A percentile compares a stretch with the other conserved stretches of the same genome.
Evolutionary conservation across 2,113 vertebrate species (phyloP).

Genomic region (Archilochus colubris): DNA sequence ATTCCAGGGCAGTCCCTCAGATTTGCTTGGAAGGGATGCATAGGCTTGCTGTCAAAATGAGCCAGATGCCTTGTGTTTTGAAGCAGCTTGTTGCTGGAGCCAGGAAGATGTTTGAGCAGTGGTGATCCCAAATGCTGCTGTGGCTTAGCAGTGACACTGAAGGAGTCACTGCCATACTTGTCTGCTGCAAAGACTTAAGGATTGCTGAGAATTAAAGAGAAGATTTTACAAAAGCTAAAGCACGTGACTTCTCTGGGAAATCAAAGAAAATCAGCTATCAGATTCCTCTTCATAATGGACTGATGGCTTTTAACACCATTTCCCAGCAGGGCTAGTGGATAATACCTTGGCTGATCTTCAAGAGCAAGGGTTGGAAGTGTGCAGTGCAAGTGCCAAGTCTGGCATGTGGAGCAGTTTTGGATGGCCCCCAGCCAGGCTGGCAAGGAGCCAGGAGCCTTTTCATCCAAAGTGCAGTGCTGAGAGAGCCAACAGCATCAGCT

Average conservation of each 20-base stretch:
- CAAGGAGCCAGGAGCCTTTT: not conserved
- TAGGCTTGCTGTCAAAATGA: not conserved
- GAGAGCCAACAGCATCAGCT: accelerated
- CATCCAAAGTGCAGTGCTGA: not conserved
- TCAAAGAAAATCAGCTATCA: not conserved
- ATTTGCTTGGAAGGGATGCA: not conserved
- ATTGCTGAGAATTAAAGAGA: not conserved
- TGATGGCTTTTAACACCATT: not conserved
- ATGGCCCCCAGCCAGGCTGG: not conserved
- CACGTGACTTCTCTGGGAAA: not conserved
- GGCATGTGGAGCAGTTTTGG: not conserved
- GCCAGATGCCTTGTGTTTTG: not conserved
- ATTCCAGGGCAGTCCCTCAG: slow-evolving; percentile 21
- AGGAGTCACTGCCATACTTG: not conserved
- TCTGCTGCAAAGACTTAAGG: not conserved
- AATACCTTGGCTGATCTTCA: not conserved
- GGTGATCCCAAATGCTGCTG: not conserved
- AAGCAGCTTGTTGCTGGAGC: not conserved
- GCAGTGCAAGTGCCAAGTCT: not conserved
- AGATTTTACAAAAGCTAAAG: not conserved
- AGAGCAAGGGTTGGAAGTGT: not conserved
- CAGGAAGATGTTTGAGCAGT: not conserved
- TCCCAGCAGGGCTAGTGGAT: not conserved
- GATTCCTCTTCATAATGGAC: not conserved
- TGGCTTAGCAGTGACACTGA: not conserved